These are phyloP conservation scores for Heterodera schachtii DNA, from an alignment of 1,140 invertebrate species.

Conservation along the genomic window DNA sequence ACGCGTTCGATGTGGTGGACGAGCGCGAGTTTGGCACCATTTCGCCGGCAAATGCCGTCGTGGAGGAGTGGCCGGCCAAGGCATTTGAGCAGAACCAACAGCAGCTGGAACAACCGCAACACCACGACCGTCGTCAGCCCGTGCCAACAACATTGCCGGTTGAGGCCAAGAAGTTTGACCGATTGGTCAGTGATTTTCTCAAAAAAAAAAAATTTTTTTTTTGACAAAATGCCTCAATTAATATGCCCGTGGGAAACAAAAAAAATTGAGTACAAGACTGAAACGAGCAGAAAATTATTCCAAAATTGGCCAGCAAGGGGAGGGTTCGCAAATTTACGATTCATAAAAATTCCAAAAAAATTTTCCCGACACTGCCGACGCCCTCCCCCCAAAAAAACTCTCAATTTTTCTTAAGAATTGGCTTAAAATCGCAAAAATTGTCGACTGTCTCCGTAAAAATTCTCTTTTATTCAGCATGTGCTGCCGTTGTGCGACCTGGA, in stretches of 20 bases:
- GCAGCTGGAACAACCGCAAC: background rate
- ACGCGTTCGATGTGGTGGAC: background rate
- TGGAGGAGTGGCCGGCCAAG: slow-evolving; percentile 23
- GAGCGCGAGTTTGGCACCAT: slow-evolving; percentile 19
- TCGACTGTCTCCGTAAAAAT: no score
- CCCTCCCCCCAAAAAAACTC: no score
- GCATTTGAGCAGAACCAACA: slow-evolving; percentile 14
- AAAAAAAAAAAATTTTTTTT: background rate
- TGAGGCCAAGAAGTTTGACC: background rate
- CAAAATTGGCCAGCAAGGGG: no score
- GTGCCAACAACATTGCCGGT: background rate
- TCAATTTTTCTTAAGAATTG: no score
- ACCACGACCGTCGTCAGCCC: background rate
- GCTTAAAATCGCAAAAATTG: background rate
- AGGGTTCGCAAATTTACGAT: no score
- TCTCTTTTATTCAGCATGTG: background rate
- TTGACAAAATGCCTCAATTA: no score
- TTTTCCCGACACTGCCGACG: no score
- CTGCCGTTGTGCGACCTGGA: slow-evolving; percentile 23
- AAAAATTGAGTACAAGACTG: no score
- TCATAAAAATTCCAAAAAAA: no score
- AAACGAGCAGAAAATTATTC: no score
- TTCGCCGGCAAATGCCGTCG: slow-evolving; percentile 22
- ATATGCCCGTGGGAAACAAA: no score
- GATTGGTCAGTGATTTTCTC: background rate